phyloP scores from a whole-genome alignment of 2,888 invertebrate species.

The Coelopa pilipes region DNA sequence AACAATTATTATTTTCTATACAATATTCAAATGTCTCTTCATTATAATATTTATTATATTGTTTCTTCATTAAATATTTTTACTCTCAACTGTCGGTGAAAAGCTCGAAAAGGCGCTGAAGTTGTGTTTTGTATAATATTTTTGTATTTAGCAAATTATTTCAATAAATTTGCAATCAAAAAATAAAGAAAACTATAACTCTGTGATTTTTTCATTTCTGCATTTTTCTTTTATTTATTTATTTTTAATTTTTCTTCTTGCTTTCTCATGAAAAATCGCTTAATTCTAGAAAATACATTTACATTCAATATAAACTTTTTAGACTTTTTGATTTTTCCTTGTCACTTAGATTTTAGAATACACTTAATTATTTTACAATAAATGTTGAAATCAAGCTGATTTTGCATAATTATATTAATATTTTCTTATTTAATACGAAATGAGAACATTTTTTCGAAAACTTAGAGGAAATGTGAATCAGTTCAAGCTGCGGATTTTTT shows the following conservation, averaged over 20 bases:
- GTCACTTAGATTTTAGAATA: constrained; percentile 9
- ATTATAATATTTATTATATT: constrained; percentile 18
- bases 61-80: constrained; percentile 20
- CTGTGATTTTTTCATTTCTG: neutral
- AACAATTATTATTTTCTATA: constrained; percentile 16
- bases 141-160: constrained; percentile 21
- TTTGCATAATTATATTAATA: neutral
- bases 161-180: constrained; percentile 23
- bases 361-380: constrained; percentile 27
- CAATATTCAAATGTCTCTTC: neutral
- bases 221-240: constrained; percentile 24
- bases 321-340: constrained; percentile 18
- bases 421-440: no score
- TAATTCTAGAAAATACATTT: constrained; percentile 40
- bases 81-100: constrained; percentile 25
- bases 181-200: constrained; percentile 4
- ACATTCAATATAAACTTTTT: constrained; percentile 21
- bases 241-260: constrained; percentile 33
- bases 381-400: constrained; percentile 26
- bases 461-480: constrained; percentile 25
- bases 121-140: constrained; percentile 28
- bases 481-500: neutral
- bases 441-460: neutral
- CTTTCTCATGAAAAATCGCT: constrained; percentile 37
- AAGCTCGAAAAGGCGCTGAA: constrained; percentile 35